These are phyloP conservation scores for Scaptomyza caliginosa DNA, from an alignment of 2,888 invertebrate genomes.

Conservation along the genomic window DNA sequence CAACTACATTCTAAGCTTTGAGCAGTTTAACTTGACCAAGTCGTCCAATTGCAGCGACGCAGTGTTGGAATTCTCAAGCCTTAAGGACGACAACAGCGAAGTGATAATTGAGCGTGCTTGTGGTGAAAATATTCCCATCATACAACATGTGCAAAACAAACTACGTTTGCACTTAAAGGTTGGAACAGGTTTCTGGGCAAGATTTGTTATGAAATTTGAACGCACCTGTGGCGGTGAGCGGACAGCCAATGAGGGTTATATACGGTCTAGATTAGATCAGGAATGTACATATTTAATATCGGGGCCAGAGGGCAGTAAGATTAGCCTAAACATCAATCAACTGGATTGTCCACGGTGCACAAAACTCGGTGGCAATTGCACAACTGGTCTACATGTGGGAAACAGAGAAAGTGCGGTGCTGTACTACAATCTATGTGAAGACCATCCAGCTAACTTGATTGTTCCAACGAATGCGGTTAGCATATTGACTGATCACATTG, in stretches of 20 bases:
- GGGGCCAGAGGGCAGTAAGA: slow-evolving; percentile 50
- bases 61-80: slow-evolving; percentile 85
- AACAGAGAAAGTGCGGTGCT: slow-evolving; percentile 44
- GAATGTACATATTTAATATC: slow-evolving; percentile 33
- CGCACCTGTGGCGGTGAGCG: slow-evolving; percentile 65
- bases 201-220: slow-evolving; percentile 66
- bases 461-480: slow-evolving; percentile 51
- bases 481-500: slow-evolving; percentile 52
- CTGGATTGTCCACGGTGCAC: slow-evolving; percentile 73
- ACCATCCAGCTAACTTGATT: slow-evolving; percentile 58
- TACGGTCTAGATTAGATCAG: slow-evolving; percentile 61
- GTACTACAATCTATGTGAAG: slow-evolving; percentile 55
- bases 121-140: slow-evolving; percentile 85
- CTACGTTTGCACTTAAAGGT: slow-evolving; percentile 88
- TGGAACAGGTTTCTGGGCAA: slow-evolving; percentile 82
- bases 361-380: slow-evolving; percentile 40
- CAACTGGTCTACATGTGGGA: slow-evolving; percentile 48
- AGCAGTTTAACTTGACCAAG: slow-evolving; percentile 62
- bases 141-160: slow-evolving; percentile 85
- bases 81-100: slow-evolving; percentile 76
- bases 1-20: slow-evolving; percentile 48
- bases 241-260: slow-evolving; percentile 49
- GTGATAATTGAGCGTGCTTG: slow-evolving; percentile 86
- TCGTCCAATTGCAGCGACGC: slow-evolving; percentile 87
- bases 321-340: slow-evolving; percentile 69